These are phyloP conservation scores for Enoplosus armatus DNA, from an alignment of 2,797 vertebrate species.

Conservation along the genomic window DNA sequence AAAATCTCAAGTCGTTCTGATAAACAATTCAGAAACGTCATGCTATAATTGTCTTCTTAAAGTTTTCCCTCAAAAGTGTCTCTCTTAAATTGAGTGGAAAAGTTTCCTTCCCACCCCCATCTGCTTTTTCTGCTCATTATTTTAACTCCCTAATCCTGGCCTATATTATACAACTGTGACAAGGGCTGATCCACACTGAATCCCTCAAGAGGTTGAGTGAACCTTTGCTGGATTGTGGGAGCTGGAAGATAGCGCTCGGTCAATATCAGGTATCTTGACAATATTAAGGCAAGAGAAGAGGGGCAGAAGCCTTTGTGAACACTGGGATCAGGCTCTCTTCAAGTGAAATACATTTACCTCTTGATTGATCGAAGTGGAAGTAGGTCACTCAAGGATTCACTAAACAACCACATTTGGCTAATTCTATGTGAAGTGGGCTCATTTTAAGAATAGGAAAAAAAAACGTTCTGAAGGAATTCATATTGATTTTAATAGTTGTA, in stretches of 20 bases:
- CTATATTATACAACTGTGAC: constrained; percentile 56
- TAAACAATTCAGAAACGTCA: constrained; percentile 63
- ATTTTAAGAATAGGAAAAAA: background rate
- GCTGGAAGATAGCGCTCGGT: constrained; percentile 41
- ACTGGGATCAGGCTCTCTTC: constrained; percentile 20
- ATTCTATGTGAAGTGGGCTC: background rate
- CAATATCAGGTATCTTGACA: constrained; percentile 51
- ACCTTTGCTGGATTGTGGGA: constrained; percentile 50
- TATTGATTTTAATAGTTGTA: background rate
- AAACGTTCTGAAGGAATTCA: constrained; percentile 1
- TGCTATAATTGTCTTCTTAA: constrained; percentile 63
- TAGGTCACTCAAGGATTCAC: constrained; percentile 22
- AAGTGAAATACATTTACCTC: constrained; percentile 11
- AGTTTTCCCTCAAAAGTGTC: constrained; percentile 59
- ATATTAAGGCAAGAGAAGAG: constrained; percentile 34
- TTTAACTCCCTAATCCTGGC: constrained; percentile 58
- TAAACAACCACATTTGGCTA: constrained; percentile 1
- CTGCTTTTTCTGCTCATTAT: constrained; percentile 50
- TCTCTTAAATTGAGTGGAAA: constrained; percentile 55
- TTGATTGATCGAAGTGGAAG: constrained; percentile 30
- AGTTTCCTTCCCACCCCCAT: constrained; percentile 43
- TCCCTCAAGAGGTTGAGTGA: constrained; percentile 45
- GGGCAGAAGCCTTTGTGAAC: constrained; percentile 29
- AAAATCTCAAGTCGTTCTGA: constrained; percentile 69
- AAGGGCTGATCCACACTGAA: constrained; percentile 50